Evolutionary conservation across 2,888 invertebrate species (phyloP), one percentile per base, ranked within the genome.

Genomic region (Campoletis raptor): DNA sequence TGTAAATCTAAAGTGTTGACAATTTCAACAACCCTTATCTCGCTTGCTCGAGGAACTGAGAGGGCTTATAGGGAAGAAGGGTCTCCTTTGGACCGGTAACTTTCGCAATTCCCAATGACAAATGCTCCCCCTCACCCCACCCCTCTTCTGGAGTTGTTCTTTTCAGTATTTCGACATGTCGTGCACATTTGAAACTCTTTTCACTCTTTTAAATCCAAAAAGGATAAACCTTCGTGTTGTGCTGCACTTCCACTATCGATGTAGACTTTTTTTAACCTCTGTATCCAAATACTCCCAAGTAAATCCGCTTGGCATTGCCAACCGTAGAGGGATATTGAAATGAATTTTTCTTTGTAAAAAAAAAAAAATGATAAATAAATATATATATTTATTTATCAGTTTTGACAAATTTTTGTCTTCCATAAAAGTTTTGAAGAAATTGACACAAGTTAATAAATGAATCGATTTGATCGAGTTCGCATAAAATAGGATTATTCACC

Each of bases 101-200:
- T 81, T 76, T 84, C n/a, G 81, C 86, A 84, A 82, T 88, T 88
- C 80, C 70, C 82, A 85, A 82, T 87, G 88, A 89, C 85, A 87
- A 87, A 89, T 87, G 81, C 82, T 70, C 36, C 10, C 45, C 30
- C 30, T 70, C 64, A 15, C 1, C 21, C 45, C 36, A 9, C 4
- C 18, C 52, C 18, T 24, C 42, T 45, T 42, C 40, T 21, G n/a
- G n/a, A 21, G 37, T 69, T 70, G 42, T 61, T 30, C 61, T 61
- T 76, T 70, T 18, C 61, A 30, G 24, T 57, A 52, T 42, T 69
- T 66, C 73, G 74, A 52, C 48, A 64, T 70, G 64, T 85, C 76
- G 30, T 64, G 24, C 37, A 48, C 72, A 74, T 64, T 77, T 42
- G 36, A 30, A 45, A 80, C 52, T 40, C 69, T 79, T 54, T 36